Evolutionary conservation across 2,888 invertebrate genomes (phyloP), one percentile per base, ranked within the genome.

Genomic region (Calliopum simillimum): DNA sequence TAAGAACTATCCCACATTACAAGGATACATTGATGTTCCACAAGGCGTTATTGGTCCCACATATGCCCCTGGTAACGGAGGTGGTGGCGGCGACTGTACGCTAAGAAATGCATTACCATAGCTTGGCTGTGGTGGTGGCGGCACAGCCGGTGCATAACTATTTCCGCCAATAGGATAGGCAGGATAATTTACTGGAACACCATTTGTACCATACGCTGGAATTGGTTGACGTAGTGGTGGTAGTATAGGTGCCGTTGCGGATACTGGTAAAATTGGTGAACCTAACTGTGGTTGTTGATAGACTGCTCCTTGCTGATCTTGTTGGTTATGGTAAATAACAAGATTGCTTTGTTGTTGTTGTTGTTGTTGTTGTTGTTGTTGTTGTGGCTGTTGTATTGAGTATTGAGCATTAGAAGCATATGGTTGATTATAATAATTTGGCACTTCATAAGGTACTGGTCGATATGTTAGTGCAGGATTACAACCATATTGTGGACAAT

Each of bases 301-400:
- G n/a, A 25, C 41, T 13, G 5, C 33, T 41, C 8, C 33, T 33
- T 14, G 41, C 11, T 62, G 49, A 6, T 75, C 78, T 59, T 81
- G 81, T 77, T 80, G 79, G 11, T 51, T 76, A 19, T 81, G 79
- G 71, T 79, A 80, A 66, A 80, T 79, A 46, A 76, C 77, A 3
- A 80, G 76, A 59, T 79, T 80, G 63, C 78, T 82, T 46, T 63
- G 44, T 43, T 62, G 55, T 53, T 51, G 68, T 44, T 68, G 44
- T 21, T 68, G 59, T 47, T 74, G 73, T 65, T 80, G 81, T 21
- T 65, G 69, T 16, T 76, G 76, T 12, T 74, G 75, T 4, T 70
- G 74, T 8, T 71, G 73, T 14, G 72, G 74, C n/a, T 69, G 79
- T 8, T 71, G 74, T 1, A 74, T 16, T 0, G 73, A 68, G 12